Evolutionary conservation across 2,888 invertebrate species (phyloP), one percentile per base, ranked within the genome.

Genomic region (Neocrepidodera transversa): DNA sequence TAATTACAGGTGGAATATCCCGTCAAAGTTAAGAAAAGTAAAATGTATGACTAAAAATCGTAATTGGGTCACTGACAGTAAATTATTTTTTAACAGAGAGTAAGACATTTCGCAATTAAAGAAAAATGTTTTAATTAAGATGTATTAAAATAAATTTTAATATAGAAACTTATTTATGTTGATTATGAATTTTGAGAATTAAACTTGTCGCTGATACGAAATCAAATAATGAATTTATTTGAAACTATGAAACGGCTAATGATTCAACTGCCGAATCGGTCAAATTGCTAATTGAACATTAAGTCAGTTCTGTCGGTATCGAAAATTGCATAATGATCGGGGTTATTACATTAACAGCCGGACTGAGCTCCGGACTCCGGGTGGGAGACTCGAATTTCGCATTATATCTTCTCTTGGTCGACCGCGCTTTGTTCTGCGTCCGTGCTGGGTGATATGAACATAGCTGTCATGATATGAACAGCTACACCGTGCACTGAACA

Each of bases 391-490:
- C 40, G 50, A 54, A 42, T 49, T 47, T 59, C 50, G 49, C 54
- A 59, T 49, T 45, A 60, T 51, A 60, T 54, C 55, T 45, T 60
- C 48, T 35, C 49, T 49, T 57, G 57, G 54, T 50, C 49, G 49
- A 54, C 43, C 48, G 54, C 50, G 54, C 60, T 60, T 60, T 60
- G 60, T 59, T 59, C 49, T 43, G 40, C 16, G 18, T 57, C 42
- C 17, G 45, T 56, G 47, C 60, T 42, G 30, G 23, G 13, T 43
- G 62, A 63, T 62, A 63, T 61, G 57, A 55, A 50, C 60, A 50
- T 50, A 55, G 60, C 50, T 60, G 62, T 64, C 64, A 64, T 58
- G 61, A 54, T 60, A 58, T 59, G 47, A 61, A 66, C 60, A 62
- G 54, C 62, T 54, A 58, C 54, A 47, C 42, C 42, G 43, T 43